A percentile compares a stretch with the other conserved stretches of the same genome.
phyloP scores from a whole-genome alignment of 2,888 invertebrate species.

The Campaea margaritaria region DNA sequence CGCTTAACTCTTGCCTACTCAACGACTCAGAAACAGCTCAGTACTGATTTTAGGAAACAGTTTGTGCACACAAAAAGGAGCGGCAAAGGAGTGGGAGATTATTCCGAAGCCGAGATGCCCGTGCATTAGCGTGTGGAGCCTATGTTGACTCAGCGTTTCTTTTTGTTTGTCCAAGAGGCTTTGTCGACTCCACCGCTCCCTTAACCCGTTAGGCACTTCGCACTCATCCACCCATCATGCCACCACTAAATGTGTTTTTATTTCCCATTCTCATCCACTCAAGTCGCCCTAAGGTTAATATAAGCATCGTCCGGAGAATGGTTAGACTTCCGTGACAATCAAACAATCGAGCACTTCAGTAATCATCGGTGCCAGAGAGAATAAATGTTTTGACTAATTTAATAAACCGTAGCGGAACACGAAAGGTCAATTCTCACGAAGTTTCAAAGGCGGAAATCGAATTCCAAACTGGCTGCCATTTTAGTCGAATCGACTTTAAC shows the following conservation, averaged over 20 bases:
- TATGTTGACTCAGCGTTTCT: constrained; percentile 70
- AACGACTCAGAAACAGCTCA: too few species aligned
- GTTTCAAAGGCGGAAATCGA: constrained; percentile 50
- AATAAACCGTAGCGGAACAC: constrained; percentile 44
- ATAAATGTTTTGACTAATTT: constrained; percentile 48
- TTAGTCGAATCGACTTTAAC: constrained; percentile 47
- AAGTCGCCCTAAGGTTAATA: not conserved
- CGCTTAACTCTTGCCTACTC: too few species aligned
- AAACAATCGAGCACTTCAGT: constrained; percentile 24
- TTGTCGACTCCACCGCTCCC: constrained; percentile 61
- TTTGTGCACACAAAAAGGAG: constrained; percentile 25
- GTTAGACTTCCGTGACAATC: constrained; percentile 2
- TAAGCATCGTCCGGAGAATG: constrained; percentile 4
- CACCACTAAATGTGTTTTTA: constrained; percentile 50
- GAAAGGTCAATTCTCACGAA: constrained; percentile 42
- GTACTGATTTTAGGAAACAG: not conserved
- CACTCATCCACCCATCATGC: constrained; percentile 46
- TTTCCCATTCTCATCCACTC: constrained; percentile 27
- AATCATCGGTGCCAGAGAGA: constrained; percentile 40
- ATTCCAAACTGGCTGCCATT: constrained; percentile 44
- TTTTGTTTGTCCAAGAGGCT: constrained; percentile 69
- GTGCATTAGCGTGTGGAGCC: constrained; percentile 71
- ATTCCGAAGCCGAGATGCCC: constrained; percentile 53
- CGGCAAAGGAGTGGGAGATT: constrained; percentile 39
- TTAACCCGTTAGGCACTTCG: constrained; percentile 61